Conservation (phyloP, 2,797 vertebrate genomes). For the Lithobates sylvaticus region DNA sequence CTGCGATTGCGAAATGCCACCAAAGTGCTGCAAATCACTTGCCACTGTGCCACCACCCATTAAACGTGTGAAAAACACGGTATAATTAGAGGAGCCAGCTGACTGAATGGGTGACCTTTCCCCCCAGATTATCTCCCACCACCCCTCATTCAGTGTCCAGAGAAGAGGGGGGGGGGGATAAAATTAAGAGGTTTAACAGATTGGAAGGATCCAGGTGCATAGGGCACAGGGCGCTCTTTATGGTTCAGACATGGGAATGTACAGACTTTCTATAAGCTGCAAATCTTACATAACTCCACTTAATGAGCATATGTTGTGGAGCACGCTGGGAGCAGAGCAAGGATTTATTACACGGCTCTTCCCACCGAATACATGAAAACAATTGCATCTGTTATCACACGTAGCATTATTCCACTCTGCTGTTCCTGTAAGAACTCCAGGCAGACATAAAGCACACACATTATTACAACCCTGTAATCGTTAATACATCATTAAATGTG, state of each 20-base stretch:
- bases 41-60: neutral
- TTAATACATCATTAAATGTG: too few relatives aligned
- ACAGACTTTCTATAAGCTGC: too few relatives aligned
- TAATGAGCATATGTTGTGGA: neutral
- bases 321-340: too few relatives aligned
- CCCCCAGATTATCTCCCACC: neutral
- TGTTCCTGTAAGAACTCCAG: too few relatives aligned
- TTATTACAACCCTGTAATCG: too few relatives aligned
- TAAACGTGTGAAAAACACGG: neutral
- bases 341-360: too few relatives aligned
- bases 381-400: too few relatives aligned
- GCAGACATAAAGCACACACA: too few relatives aligned
- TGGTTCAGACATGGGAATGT: neutral
- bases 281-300: neutral
- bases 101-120: neutral
- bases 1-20: neutral
- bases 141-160: neutral
- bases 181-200: neutral
- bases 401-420: too few relatives aligned
- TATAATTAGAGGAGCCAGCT: constrained; percentile 4
- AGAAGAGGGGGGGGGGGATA: too few relatives aligned
- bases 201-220: neutral
- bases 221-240: neutral
- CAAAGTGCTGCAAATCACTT: constrained; percentile 1
- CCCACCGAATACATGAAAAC: too few relatives aligned